Evolutionary conservation across 2,113 vertebrate species (phyloP).

Genomic region (Taxidea taxus): DNA sequence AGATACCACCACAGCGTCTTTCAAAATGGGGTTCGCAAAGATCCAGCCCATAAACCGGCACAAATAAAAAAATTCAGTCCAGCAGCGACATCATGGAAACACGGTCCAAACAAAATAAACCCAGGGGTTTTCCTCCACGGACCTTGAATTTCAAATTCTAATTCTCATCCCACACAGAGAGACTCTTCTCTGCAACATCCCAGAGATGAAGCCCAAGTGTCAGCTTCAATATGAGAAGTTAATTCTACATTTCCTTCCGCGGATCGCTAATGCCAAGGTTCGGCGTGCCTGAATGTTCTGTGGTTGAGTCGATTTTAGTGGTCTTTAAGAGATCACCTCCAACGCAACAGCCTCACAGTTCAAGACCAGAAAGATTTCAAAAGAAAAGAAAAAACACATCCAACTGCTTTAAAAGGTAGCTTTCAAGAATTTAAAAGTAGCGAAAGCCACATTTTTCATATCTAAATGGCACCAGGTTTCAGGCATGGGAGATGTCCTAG

Average conservation of each 20-base stretch:
- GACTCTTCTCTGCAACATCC: not conserved
- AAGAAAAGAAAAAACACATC: constrained; percentile 44
- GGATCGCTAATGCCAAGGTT: constrained; percentile 9
- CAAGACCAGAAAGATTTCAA: constrained; percentile 42
- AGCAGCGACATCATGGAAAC: not conserved
- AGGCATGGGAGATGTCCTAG: not conserved
- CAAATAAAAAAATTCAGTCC: not conserved
- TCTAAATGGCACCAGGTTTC: constrained; percentile 38
- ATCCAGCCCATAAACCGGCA: not conserved
- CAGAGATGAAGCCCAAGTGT: not conserved
- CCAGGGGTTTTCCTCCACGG: not conserved
- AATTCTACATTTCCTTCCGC: constrained; percentile 40
- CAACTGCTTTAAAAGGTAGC: constrained; percentile 31
- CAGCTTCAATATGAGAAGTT: constrained; percentile 31
- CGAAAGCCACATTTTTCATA: not conserved
- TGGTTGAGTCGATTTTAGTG: constrained; percentile 38
- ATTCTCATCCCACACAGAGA: constrained; percentile 13
- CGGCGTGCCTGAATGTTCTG: not conserved
- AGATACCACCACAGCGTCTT: not conserved
- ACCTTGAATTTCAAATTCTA: constrained; percentile 20
- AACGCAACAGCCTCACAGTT: constrained; percentile 20
- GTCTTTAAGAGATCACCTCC: constrained; percentile 59
- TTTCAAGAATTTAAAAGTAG: constrained; percentile 19
- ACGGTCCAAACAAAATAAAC: constrained; percentile 50
- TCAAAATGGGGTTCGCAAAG: not conserved